Base-by-base conservation (phyloP, 2,113 vertebrate genomes). In the Podarcis muralis region DNA sequence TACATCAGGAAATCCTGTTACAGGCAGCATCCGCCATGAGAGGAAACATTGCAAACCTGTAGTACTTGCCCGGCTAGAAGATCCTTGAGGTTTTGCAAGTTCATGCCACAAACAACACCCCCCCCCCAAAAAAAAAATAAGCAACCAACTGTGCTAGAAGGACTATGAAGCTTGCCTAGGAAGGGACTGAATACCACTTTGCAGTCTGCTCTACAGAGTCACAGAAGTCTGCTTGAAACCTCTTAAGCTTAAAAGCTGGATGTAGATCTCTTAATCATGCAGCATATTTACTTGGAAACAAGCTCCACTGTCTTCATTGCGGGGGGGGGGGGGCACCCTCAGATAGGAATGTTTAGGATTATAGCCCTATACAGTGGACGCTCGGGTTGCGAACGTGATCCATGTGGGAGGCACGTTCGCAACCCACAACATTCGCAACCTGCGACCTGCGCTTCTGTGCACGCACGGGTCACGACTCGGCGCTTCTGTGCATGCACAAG, bases 1-100 rank as follows among this genome's bases (percentile, higher is more conserved):
- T 4, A 94, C 91, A 95, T 93, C 94, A 95, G 95, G 95, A 96
- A 95, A 96, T 96, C 95, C 95, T 96, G 91, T 95, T 93, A 82
- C 93, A 84, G 93, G 92, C 92, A 95, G 93, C 92, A 84, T 84
- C 85, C 53, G 30, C 57, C 40, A 62, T 65, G 23, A 71, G 30
- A 84, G 94, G 90, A 92, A 96, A 90, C 76, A 74, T 75, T 96
- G 53, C 92, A 94, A 62, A 93, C 87, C 85, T 88, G 15, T 91
- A 91, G 27, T 0, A 69, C 25, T 78, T 93, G 88, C 81, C 86
- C 1, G 0, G 9, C 2, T 5, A 30, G 23, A 2, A 16, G 35
- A 40, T n/a, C 25, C 40, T 0, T 0, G 30, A 74, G 1, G 9
- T 94, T 87, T 79, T 90, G 85, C 81, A 84, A 86, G 30, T 65